Evolutionary conservation across 2,888 invertebrate genomes (phyloP), one percentile per base, ranked within the genome.

Genomic region (Synergus gifuensis): DNA sequence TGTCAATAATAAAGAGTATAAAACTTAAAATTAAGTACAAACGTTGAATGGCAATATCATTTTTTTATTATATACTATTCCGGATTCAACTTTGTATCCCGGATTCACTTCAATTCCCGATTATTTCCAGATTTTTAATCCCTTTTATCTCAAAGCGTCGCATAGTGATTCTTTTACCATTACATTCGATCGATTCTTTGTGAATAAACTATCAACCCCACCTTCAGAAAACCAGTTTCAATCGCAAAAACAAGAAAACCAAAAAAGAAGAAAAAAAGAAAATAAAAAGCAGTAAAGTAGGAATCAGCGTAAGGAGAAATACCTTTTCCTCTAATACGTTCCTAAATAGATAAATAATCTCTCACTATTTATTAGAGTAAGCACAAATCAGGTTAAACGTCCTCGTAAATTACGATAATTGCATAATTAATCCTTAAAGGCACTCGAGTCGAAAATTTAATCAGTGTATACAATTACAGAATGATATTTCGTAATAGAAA

Each of bases 131-230:
- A 36, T 36, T 36, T 66, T n/a, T 9, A 42, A 36, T 11, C n/a
- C 40, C 40, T 66, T 42, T 66, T 66, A 66, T n/a, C 42, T 42
- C 42, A 12, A 22, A 18, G 54, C n/a, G n/a, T 9, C 3, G 49
- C 49, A 49, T n/a, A 49, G 49, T 49, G n/a, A 1, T 49, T n/a
- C 49, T 49, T 49, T 44, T n/a, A 16, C 63, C 22, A 28, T 28
- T 18, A 28, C 12, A 28, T 63, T 16, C 14, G 1, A 28, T 16
- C 63, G 9, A 42, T 64, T 8, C 36, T 36, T 64, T 42, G 40
- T 64, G 64, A 42, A 64, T 64, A 40, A 66, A 66, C n/a, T 66
- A 66, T 66, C 66, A n/a, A 66, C 42, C 66, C 66, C 18, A n/a
- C 40, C 9, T n/a, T 66, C 16, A 40, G 40, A 40, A 66, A 66